Conservation (phyloP, 2,888 invertebrate species). For the Noctua comes region DNA sequence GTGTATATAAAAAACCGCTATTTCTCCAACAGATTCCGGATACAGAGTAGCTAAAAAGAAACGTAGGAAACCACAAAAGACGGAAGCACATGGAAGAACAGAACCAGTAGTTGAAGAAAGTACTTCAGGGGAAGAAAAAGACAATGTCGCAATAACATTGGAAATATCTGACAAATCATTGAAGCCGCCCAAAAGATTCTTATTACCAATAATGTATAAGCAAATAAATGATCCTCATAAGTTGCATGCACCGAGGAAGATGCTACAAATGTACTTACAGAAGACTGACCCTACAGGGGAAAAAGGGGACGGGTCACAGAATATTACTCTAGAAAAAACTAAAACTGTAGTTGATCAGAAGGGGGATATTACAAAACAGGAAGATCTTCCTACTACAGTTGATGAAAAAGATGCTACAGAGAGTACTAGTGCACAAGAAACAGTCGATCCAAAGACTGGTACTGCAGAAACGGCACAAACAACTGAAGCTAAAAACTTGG, state of each 20-base stretch:
- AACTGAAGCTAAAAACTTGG: not conserved
- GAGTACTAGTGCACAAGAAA: slow-evolving; percentile 13
- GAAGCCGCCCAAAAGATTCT: slow-evolving; percentile 73
- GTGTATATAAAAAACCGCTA: no score
- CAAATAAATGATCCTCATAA: slow-evolving; percentile 64
- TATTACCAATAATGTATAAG: slow-evolving; percentile 74
- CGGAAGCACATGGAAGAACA: not conserved
- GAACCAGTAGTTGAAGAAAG: not conserved
- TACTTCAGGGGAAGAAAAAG: slow-evolving; percentile 51
- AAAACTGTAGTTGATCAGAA: slow-evolving; percentile 30
- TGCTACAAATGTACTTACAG: slow-evolving; percentile 72
- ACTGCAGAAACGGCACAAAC: not conserved
- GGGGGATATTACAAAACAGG: slow-evolving; percentile 11
- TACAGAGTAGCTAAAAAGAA: slow-evolving; percentile 45
- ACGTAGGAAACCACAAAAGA: slow-evolving; percentile 34
- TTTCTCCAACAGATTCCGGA: slow-evolving; percentile 36
- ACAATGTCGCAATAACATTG: slow-evolving; percentile 62
- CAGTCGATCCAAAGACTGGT: not conserved
- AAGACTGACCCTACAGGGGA: slow-evolving; percentile 33
- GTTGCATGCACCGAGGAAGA: slow-evolving; percentile 62
- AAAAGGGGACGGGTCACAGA: slow-evolving; percentile 32
- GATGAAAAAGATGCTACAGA: slow-evolving; percentile 7
- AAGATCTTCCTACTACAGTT: not conserved
- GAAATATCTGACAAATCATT: slow-evolving; percentile 47
- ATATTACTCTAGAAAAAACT: slow-evolving; percentile 1